These are phyloP conservation scores for Calliopum simillimum DNA, from an alignment of 2,888 invertebrate species.

Conservation along the genomic window DNA sequence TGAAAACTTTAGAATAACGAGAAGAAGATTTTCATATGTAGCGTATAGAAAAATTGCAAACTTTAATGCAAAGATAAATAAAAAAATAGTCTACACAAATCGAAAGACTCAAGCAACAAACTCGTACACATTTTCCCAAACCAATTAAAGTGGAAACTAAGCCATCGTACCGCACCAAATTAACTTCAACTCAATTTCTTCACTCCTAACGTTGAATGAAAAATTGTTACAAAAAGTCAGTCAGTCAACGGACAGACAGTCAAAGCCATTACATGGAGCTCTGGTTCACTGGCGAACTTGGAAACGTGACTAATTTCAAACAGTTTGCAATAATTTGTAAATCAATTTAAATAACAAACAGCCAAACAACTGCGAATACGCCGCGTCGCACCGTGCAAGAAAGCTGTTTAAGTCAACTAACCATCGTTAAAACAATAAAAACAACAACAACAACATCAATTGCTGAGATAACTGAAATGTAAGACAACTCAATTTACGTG, in stretches of 20 bases:
- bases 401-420: not conserved
- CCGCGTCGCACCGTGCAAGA: too few species aligned
- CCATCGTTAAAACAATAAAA: not conserved
- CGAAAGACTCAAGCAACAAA: constrained; percentile 8
- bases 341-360: constrained; percentile 29
- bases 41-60: not conserved
- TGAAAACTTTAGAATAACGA: too few species aligned
- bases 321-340: constrained; percentile 29
- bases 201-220: not conserved
- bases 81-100: not conserved
- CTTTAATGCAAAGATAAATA: too few species aligned
- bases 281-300: not conserved
- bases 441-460: constrained; percentile 1
- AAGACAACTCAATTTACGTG: constrained; percentile 31
- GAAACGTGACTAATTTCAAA: constrained; percentile 27
- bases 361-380: constrained; percentile 7
- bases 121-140: constrained; percentile 12
- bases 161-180: not conserved
- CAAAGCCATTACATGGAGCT: not conserved
- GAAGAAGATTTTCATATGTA: not conserved
- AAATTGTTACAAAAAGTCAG: not conserved
- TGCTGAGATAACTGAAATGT: not conserved
- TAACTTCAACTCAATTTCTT: not conserved
- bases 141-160: constrained; percentile 12
- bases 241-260: too few species aligned